phyloP scores from a whole-genome alignment of 2,113 vertebrate species.

The Coturnix japonica region DNA sequence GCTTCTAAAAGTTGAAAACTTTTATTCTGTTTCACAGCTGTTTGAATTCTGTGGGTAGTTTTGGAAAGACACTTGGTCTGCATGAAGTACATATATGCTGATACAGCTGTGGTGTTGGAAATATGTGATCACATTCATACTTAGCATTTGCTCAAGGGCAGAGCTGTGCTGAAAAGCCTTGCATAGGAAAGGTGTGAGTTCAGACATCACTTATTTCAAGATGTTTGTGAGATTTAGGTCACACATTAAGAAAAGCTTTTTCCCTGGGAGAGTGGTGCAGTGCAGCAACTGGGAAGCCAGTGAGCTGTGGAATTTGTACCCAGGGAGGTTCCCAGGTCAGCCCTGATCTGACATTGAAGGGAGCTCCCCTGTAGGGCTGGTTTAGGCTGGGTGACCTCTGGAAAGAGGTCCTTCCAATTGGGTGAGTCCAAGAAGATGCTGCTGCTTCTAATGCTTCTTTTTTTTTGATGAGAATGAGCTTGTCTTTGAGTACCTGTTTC shows the following conservation, averaged over 20 bases:
- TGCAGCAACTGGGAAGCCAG: neutral
- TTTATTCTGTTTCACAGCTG: neutral
- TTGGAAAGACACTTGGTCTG: conserved; percentile 25
- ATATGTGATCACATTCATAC: neutral
- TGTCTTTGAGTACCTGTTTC: neutral
- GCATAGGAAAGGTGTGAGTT: conserved; percentile 4
- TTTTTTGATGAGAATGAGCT: neutral
- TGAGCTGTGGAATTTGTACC: fast-evolving
- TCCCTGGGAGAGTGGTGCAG: neutral
- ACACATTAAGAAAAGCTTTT: neutral
- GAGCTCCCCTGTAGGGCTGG: neutral
- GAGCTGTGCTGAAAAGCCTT: conserved; percentile 2
- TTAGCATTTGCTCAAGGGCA: neutral
- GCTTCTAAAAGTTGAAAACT: neutral
- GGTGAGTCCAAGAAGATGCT: neutral
- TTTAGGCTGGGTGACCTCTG: neutral
- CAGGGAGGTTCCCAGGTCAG: neutral
- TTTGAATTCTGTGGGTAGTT: conserved; percentile 11
- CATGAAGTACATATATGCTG: neutral
- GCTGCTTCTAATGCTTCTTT: too few species aligned
- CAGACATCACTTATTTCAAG: neutral
- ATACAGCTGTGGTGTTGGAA: neutral
- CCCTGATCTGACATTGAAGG: neutral
- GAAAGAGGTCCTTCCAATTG: neutral
- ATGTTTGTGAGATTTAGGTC: neutral